Percentiles rank a stretch among this genome's conserved stretches.
Conservation (phyloP, 2,888 invertebrate species). For the Drosophila acutilabella region DNA sequence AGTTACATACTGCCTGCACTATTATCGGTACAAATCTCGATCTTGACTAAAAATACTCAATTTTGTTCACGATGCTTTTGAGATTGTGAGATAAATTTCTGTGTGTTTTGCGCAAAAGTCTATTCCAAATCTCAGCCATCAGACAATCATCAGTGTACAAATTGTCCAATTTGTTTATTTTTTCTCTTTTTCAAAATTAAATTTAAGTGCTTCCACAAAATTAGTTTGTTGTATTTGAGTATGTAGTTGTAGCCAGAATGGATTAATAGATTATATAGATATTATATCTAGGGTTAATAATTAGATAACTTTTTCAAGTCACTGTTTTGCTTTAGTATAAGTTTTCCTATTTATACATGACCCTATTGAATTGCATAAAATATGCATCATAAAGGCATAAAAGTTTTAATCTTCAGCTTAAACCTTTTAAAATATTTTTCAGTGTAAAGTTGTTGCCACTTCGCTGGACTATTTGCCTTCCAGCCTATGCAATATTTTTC, state of each 20-base stretch:
- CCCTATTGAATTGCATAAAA: too few species aligned
- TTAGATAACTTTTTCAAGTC: too few species aligned
- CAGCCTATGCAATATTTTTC: conserved; percentile 58
- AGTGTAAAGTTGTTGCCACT: conserved; percentile 26
- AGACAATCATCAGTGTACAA: background rate
- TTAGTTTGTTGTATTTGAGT: background rate
- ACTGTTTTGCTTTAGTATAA: too few species aligned
- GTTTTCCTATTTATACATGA: too few species aligned
- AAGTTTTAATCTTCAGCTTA: background rate
- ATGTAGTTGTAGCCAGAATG: too few species aligned
- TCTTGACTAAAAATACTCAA: conserved; percentile 39
- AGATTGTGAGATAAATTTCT: background rate
- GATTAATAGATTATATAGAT: too few species aligned
- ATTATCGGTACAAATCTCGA: conserved; percentile 42
- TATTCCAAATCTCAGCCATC: conserved; percentile 1
- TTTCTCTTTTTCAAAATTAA: conserved; percentile 9
- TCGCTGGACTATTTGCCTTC: conserved; percentile 21
- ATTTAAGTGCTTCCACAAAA: conserved; percentile 2
- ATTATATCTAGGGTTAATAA: too few species aligned
- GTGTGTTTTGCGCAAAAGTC: background rate
- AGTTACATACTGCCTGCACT: conserved; percentile 25
- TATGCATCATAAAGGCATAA: too few species aligned
- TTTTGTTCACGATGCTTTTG: background rate
- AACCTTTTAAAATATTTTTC: conserved; percentile 3
- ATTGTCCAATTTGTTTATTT: background rate